A percentile compares a stretch with the other conserved stretches of the same genome.
phyloP scores from a whole-genome alignment of 2,113 vertebrate species.

The Carollia perspicillata region DNA sequence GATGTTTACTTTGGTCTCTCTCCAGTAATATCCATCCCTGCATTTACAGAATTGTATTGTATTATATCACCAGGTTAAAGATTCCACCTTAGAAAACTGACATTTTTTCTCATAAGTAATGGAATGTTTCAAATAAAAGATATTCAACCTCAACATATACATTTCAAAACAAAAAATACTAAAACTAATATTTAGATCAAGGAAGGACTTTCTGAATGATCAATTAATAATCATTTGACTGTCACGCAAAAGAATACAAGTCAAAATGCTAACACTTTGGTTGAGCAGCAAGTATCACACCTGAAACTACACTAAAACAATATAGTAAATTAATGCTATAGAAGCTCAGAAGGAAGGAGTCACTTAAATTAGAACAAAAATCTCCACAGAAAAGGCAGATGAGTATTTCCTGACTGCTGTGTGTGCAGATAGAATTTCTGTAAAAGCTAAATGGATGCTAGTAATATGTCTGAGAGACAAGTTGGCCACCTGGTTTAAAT shows the following conservation, averaged over 20 bases:
- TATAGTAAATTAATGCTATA: not conserved
- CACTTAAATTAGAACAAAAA: not conserved
- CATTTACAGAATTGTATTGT: not conserved
- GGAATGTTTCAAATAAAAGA: conserved; percentile 36
- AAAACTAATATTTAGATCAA: conserved; percentile 32
- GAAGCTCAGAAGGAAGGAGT: not conserved
- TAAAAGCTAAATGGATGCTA: not conserved
- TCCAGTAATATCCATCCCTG: not conserved
- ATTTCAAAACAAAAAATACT: conserved; percentile 37
- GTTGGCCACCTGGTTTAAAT: not conserved
- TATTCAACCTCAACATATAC: not conserved
- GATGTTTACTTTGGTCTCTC: conserved; percentile 31
- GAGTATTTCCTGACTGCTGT: not conserved
- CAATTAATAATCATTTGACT: not conserved
- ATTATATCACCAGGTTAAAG: not conserved
- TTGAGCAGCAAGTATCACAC: not conserved
- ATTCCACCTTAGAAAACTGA: conserved; percentile 38
- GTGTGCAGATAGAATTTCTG: not conserved
- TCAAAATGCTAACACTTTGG: not conserved
- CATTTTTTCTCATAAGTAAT: conserved; percentile 14
- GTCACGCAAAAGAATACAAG: conserved; percentile 17
- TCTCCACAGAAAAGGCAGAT: not conserved
- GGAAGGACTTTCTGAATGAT: not conserved
- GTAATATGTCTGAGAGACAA: not conserved
- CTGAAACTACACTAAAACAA: not conserved